These are phyloP conservation scores for Poecile atricapillus DNA, from an alignment of 2,113 vertebrate species.

Conservation along the genomic window DNA sequence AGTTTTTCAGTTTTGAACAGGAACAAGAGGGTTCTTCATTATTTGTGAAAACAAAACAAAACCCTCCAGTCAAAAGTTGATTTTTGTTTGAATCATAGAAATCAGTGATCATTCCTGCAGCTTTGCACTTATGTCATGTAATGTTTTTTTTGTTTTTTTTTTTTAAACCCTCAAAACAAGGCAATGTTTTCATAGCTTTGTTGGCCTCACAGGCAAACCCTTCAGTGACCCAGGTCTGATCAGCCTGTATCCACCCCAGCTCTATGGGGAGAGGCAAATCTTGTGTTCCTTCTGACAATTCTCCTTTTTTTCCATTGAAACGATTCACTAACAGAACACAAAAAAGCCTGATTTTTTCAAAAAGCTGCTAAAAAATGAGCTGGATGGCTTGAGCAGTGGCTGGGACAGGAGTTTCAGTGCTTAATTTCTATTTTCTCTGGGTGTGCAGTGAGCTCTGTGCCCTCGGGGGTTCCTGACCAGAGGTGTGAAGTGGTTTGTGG, in stretches of 20 bases:
- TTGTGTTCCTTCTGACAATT: neutral
- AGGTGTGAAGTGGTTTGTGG: neutral
- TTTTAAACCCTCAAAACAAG: accelerated
- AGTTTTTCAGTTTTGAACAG: neutral
- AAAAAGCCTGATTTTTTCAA: neutral
- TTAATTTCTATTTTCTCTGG: accelerated
- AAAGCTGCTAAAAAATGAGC: neutral
- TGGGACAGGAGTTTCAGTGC: neutral
- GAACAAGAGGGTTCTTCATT: neutral
- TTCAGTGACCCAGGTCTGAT: neutral
- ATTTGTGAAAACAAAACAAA: neutral
- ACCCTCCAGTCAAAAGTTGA: neutral
- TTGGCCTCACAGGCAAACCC: neutral
- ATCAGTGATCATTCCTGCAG: neutral
- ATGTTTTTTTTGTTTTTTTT: neutral
- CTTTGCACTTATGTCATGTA: neutral
- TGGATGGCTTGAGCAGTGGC: neutral
- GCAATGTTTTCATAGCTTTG: neutral
- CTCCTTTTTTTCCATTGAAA: neutral
- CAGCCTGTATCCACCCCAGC: neutral
- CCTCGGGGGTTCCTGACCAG: neutral
- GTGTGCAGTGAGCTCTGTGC: neutral
- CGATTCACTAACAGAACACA: neutral
- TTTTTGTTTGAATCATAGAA: neutral
- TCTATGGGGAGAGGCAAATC: neutral